Evolutionary conservation across 1,140 invertebrate species (phyloP).

Genomic region (Stegodyphus mimosarum): DNA sequence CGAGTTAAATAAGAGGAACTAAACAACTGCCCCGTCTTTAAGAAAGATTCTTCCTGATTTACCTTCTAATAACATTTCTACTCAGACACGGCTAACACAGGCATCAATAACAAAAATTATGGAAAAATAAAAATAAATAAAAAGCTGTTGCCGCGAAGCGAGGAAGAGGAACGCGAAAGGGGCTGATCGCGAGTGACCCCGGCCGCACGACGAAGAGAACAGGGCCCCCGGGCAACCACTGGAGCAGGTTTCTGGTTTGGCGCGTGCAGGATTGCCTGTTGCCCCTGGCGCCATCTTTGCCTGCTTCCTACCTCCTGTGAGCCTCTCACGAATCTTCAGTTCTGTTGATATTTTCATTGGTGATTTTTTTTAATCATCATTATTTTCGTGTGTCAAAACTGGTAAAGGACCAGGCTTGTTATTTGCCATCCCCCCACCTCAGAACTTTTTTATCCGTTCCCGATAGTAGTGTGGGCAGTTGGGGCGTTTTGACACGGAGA

Average conservation of each 20-base stretch:
- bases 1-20: too few species aligned
- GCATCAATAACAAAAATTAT: slow-evolving; percentile 9
- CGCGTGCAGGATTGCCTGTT: slow-evolving; percentile 34
- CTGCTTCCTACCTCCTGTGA: slow-evolving; percentile 24
- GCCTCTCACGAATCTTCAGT: neutral
- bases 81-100: slow-evolving; percentile 24
- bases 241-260: slow-evolving; percentile 38
- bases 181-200: slow-evolving; percentile 43
- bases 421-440: neutral
- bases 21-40: too few species aligned
- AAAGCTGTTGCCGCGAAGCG: neutral
- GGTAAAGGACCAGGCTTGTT: neutral
- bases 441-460: too few species aligned
- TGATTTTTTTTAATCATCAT: slow-evolving; percentile 3
- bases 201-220: slow-evolving; percentile 27
- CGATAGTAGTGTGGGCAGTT: too few species aligned
- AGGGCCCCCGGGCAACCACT: slow-evolving; percentile 24
- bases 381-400: slow-evolving; percentile 12
- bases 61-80: slow-evolving; percentile 23
- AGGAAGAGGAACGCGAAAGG: slow-evolving; percentile 46
- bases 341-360: neutral
- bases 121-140: neutral
- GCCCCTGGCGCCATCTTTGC: neutral
- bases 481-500: too few species aligned
- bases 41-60: slow-evolving; percentile 32